phyloP scores from a whole-genome alignment of 1,140 invertebrate species.

The Drosophila parvula region DNA sequence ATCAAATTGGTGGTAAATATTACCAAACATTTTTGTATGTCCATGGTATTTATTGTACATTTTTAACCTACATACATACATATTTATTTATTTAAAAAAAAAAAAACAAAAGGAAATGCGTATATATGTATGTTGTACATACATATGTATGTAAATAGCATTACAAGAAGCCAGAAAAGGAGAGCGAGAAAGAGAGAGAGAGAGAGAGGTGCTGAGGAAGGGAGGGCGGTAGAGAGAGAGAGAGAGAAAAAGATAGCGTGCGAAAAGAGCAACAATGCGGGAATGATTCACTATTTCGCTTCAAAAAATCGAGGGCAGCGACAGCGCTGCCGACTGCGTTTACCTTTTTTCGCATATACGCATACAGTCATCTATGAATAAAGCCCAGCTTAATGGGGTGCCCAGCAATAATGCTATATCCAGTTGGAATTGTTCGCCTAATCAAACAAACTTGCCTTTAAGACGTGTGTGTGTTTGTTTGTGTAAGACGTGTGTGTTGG shows the following conservation, averaged over 20 bases:
- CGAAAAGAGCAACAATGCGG: conserved; percentile 39
- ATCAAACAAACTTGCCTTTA: conserved; percentile 38
- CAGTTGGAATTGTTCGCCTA: conserved; percentile 49
- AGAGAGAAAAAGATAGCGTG: not conserved
- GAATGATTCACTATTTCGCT: conserved; percentile 27
- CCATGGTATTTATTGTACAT: not conserved
- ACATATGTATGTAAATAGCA: conserved; percentile 24
- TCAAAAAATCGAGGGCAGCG: conserved; percentile 44
- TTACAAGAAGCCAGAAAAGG: conserved; percentile 14
- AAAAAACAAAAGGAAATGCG: too few species aligned
- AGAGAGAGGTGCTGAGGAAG: not conserved
- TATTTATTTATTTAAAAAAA: too few species aligned
- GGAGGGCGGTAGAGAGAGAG: not conserved
- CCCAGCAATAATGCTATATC: conserved; percentile 56
- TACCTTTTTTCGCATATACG: conserved; percentile 58
- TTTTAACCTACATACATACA: too few species aligned
- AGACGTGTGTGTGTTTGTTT: conserved; percentile 40
- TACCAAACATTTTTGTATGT: not conserved
- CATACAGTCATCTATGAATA: conserved; percentile 4
- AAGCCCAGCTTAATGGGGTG: conserved; percentile 41
- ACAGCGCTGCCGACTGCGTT: conserved; percentile 2
- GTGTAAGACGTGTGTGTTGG: conserved; percentile 39
- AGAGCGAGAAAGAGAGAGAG: conserved; percentile 17
- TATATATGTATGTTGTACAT: too few species aligned
- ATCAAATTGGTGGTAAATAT: not conserved